A percentile compares a stretch with the other conserved stretches of the same genome.
These are phyloP conservation scores for Lepus europaeus DNA, from an alignment of 2,113 vertebrate genomes.

Conservation along the genomic window DNA sequence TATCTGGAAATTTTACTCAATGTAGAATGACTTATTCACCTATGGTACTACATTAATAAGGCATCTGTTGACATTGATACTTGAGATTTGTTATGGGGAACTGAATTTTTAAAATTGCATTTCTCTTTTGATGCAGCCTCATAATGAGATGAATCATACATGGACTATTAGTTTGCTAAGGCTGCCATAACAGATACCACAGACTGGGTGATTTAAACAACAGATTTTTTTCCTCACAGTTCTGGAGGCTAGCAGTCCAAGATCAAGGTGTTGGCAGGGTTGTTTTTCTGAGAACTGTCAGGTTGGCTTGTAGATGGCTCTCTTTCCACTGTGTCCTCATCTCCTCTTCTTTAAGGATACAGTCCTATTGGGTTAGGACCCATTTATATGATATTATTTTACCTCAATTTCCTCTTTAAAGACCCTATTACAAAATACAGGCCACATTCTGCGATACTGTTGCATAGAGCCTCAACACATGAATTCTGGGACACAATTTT, in stretches of 20 bases:
- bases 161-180: background rate
- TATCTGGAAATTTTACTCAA: conserved; percentile 29
- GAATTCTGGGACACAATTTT: conserved; percentile 36
- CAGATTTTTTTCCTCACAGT: background rate
- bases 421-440: background rate
- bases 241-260: conserved; percentile 1
- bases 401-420: conserved; percentile 34
- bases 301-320: background rate
- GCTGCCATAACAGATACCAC: background rate
- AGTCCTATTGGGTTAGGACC: background rate
- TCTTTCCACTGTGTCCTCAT: conserved; percentile 25
- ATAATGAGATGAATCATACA: background rate
- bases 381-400: conserved; percentile 39
- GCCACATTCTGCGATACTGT: background rate
- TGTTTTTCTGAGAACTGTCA: conserved; percentile 10
- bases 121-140: conserved; percentile 6
- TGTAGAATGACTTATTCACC: conserved; percentile 10
- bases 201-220: background rate
- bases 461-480: background rate
- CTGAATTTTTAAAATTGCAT: background rate
- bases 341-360: background rate
- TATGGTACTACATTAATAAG: background rate
- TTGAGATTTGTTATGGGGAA: conserved; percentile 45
- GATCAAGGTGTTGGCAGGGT: background rate
- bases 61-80: background rate